A percentile compares a stretch with the other conserved stretches of the same genome.
Conservation (phyloP, 2,888 invertebrate genomes). For the Limulus polyphemus region DNA sequence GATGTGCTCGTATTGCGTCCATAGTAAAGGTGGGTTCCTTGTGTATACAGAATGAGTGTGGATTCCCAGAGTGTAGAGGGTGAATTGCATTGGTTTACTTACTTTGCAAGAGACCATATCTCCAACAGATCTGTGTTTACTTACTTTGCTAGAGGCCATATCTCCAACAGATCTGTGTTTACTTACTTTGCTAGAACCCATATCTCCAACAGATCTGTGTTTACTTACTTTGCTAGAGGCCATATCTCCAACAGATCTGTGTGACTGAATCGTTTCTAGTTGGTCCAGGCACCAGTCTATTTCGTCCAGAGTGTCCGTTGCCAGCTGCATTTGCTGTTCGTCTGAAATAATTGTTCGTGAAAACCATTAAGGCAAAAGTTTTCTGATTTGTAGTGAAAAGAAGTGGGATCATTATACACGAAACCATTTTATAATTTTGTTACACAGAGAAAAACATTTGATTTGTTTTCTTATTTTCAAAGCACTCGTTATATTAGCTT, state of each 20-base stretch:
- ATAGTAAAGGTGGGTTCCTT: no score
- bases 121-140: constrained; percentile 94
- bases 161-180: constrained; percentile 96
- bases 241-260: constrained; percentile 98
- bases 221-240: constrained; percentile 87
- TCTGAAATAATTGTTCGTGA: background rate
- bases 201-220: constrained; percentile 87
- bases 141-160: constrained; percentile 98
- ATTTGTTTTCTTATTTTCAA: no score
- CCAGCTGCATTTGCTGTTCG: constrained; percentile 49
- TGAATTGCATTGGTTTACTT: constrained; percentile 31
- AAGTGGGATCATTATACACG: no score
- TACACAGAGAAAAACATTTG: no score
- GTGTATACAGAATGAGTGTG: no score
- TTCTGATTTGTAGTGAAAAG: no score
- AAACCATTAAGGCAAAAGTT: no score
- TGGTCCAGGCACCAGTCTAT: constrained; percentile 99
- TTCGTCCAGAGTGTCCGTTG: constrained; percentile 94
- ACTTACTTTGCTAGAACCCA: constrained; percentile 96
- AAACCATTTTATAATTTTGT: no score
- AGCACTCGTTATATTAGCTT: no score
- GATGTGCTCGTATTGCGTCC: no score
- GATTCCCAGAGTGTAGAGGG: no score
- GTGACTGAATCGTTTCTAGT: constrained; percentile 97
- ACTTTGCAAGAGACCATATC: constrained; percentile 99